These are phyloP conservation scores for Hippocampus abdominalis DNA, from an alignment of 2,113 vertebrate genomes.

Conservation along the genomic window DNA sequence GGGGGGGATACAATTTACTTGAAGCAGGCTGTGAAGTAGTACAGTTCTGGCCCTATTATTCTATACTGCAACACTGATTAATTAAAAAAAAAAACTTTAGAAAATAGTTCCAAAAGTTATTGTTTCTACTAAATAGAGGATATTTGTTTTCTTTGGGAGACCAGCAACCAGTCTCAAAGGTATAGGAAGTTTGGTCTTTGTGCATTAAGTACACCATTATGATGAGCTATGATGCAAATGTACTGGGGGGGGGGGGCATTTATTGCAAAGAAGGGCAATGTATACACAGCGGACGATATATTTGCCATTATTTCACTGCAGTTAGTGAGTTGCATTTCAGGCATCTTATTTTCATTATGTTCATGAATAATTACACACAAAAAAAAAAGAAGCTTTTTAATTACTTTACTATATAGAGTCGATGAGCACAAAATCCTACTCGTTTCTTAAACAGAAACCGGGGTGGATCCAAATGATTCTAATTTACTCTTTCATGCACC, in stretches of 20 bases:
- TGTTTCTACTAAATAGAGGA: not conserved
- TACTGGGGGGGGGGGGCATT: not conserved
- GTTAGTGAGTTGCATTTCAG: not conserved
- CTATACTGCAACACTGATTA: not conserved
- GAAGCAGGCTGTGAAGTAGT: too few relatives aligned
- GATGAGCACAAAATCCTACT: not conserved
- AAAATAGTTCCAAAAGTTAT: not conserved
- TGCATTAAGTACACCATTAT: not conserved
- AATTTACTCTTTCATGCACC: not conserved
- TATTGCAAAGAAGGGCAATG: not conserved
- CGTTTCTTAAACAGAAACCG: not conserved
- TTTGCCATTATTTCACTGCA: not conserved
- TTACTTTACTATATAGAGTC: not conserved
- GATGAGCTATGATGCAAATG: conserved; percentile 4
- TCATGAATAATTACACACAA: not conserved
- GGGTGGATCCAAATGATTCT: not conserved
- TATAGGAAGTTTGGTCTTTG: not conserved
- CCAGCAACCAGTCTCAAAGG: not conserved
- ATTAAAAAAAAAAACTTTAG: not conserved
- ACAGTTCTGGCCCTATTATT: not conserved
- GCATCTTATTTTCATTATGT: not conserved
- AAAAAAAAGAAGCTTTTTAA: not conserved
- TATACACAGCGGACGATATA: not conserved
- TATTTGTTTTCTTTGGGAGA: not conserved
- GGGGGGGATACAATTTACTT: not conserved